Evolutionary conservation across 2,797 vertebrate species (phyloP).

Genomic region (Nasua narica): DNA sequence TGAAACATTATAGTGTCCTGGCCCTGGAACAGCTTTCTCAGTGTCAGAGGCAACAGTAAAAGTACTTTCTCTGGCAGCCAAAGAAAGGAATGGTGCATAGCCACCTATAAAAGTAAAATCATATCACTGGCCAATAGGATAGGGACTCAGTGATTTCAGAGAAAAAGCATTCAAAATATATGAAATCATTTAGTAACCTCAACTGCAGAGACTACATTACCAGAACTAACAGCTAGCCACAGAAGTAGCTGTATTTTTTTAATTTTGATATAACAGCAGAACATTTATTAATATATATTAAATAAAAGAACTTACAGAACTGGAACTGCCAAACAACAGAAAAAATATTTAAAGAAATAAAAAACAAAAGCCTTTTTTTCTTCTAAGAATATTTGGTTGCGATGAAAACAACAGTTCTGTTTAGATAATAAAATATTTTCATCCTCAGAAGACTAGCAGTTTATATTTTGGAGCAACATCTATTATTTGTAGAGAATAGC

Average conservation of each 20-base stretch:
- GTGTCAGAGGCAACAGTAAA: constrained; percentile 25
- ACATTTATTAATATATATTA: constrained; percentile 15
- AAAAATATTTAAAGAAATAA: neutral
- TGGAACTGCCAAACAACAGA: neutral
- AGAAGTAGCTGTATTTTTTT: neutral
- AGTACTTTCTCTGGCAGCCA: constrained; percentile 65
- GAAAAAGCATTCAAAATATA: neutral
- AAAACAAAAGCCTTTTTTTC: neutral
- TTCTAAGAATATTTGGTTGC: neutral
- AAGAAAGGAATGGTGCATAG: constrained; percentile 82
- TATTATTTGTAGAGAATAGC: constrained; percentile 11
- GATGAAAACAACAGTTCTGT: constrained; percentile 9
- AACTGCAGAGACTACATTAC: neutral
- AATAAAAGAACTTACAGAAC: neutral
- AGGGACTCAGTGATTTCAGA: neutral
- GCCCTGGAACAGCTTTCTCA: constrained; percentile 74
- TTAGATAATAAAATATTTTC: constrained; percentile 1
- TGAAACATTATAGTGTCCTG: constrained; percentile 78
- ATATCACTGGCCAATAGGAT: neutral
- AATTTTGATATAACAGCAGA: neutral
- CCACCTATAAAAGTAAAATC: constrained; percentile 66
- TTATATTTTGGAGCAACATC: neutral
- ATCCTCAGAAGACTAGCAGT: neutral
- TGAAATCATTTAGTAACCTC: neutral
- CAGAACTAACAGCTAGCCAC: neutral